Conservation (phyloP, 2,113 vertebrate species). For the Physeter macrocephalus region DNA sequence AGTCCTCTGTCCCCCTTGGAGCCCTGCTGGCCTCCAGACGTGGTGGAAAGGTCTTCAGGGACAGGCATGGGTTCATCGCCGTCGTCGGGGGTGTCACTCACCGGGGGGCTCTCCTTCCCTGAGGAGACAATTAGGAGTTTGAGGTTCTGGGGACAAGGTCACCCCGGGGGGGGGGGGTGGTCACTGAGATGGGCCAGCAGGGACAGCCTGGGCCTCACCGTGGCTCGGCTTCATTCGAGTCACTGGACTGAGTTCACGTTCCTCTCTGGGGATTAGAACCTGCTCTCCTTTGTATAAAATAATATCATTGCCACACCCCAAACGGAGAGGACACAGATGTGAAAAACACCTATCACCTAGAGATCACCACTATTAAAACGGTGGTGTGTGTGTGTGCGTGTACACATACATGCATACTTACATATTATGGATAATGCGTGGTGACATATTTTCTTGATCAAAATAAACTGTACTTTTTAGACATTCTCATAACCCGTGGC, state of each 20-base stretch:
- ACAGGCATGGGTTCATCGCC: conserved; percentile 97
- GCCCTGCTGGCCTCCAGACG: conserved; percentile 88
- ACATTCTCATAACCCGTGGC: neutral
- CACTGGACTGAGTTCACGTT: fast-evolving
- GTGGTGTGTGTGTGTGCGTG: fast-evolving
- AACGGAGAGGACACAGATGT: neutral
- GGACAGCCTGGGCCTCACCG: neutral
- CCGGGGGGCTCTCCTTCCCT: conserved; percentile 92
- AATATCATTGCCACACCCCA: neutral
- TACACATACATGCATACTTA: fast-evolving
- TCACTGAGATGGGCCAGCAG: fast-evolving
- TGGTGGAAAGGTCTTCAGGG: conserved; percentile 96
- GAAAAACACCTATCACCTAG: neutral
- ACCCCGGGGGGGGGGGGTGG: no score
- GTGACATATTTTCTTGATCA: neutral
- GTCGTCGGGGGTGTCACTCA: conserved; percentile 90
- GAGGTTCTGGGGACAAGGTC: neutral
- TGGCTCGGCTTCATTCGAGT: neutral
- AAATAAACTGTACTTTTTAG: neutral
- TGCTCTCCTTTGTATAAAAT: neutral
- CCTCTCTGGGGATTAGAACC: neutral
- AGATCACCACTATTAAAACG: neutral
- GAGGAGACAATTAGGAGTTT: conserved; percentile 50
- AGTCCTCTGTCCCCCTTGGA: conserved; percentile 87
- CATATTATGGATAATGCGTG: fast-evolving